Evolutionary conservation across 2,113 vertebrate species (phyloP), one percentile per base, ranked within the genome.

Genomic region (Gobio gobio): DNA sequence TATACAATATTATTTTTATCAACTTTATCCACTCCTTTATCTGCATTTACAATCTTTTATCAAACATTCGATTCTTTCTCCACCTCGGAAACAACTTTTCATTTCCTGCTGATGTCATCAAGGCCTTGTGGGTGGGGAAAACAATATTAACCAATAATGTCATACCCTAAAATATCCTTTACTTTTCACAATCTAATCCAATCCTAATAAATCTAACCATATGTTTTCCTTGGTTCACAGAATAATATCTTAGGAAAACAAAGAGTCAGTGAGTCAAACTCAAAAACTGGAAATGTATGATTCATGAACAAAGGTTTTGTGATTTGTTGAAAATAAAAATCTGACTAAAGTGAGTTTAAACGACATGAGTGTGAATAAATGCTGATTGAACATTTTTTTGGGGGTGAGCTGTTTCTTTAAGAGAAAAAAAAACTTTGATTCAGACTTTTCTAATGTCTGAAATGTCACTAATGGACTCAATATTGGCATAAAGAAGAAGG

Each of bases 401-500:
- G 36, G 22, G 40, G 9, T 3, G 68, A n/a, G 68, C 68, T n/a
- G 36, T 22, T 43, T 40, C 66, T 70, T 70, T 70, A 43, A 43
- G 66, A 70, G 18, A 40, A 22, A 40, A 18, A 36, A 4, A 40
- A 70, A 20, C 51, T 20, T 5, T 6, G 54, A 56, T 56, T 20
- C 51, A 9, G 29, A 58, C 64, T n/a, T 64, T 20, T 40, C 40
- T 63, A 87, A 72, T 47, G 47, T 76, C 45, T 24, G 73, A 86
- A 76, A 43, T 45, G 40, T 54, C 24, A 54, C 80, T 74, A 75
- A 76, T 14, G 26, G 75, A 88, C 45, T 82, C 45, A 36, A 51
- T 13, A 81, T 12, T 20, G 61, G 78, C 45, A 81, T 68, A 33
- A 81, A 79, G 36, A 45, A 43, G 40, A 22, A 78, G 54, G 29